phyloP scores from a whole-genome alignment of 2,113 vertebrate genomes.

The Ciconia boyciana region DNA sequence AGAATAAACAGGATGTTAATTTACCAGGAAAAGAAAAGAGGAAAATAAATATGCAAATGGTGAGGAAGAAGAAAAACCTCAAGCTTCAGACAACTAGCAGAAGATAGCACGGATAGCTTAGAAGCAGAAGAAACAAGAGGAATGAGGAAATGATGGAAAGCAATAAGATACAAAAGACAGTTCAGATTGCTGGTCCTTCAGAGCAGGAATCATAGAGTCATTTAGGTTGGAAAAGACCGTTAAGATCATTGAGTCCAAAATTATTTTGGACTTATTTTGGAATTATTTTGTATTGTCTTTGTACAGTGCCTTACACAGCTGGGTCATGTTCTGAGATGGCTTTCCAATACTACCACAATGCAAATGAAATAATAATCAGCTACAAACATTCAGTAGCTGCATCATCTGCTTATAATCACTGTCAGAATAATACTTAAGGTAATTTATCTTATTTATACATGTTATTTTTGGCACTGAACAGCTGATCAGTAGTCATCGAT shows the following conservation, averaged over 20 bases:
- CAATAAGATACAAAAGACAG: neutral
- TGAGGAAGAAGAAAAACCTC: neutral
- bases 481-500: neutral
- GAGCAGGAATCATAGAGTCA: neutral
- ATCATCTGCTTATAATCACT: neutral
- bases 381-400: neutral
- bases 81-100: neutral
- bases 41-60: neutral
- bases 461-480: neutral
- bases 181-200: neutral
- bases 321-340: neutral
- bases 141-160: neutral
- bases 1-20: neutral
- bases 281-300: neutral
- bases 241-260: neutral
- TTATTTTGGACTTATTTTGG: too few species aligned
- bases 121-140: neutral
- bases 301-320: neutral
- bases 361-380: neutral
- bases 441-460: neutral
- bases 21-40: neutral
- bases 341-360: neutral
- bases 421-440: neutral
- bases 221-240: neutral
- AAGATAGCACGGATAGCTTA: neutral